Evolutionary conservation across 2,113 vertebrate species (phyloP), one percentile per base, ranked within the genome.

Genomic region (Hassar affinis): DNA sequence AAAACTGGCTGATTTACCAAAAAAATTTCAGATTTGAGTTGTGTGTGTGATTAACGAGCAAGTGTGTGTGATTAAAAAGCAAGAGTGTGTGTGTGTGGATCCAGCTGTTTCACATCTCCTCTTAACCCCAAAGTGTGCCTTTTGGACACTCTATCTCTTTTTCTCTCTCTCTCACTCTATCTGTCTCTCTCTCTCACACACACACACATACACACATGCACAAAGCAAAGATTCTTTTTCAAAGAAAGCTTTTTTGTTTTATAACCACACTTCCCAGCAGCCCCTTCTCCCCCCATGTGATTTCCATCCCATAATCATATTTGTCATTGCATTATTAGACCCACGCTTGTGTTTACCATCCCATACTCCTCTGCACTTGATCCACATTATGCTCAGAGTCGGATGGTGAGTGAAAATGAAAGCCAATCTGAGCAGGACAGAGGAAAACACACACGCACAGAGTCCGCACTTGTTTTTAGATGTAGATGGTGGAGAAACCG

Each of bases 221-320:
- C 45, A 42, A 80, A 54, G 66, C 72, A 64, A 30, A 77, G 80
- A 86, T 82, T 80, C 33, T 30, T n/a, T 71, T 25, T 71, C 25
- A n/a, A 47, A 69, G 84, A 78, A 72, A 79, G 42, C 47, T 76
- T 49, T 76, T 86, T 85, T 86, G 83, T 81, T 81, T 84, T 25
- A 84, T 87, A 74, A 80, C 74, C 54, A 22, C 64, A 81, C 69
- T 81, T 87, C 42, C 86, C 86, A 88, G 76, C 71, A 62, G 35
- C 56, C 62, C 49, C 20, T 77, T 76, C 82, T 78, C 59, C 83
- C 85, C 83, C 83, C 47, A 57, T 47, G 86, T 72, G 72, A 85
- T 74, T 86, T 88, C 82, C 84, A 87, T 83, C 85, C 83, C 87
- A 51, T 85, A 89, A 88, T 88, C 76, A 81, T 85, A 85, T 88